Base-by-base conservation (phyloP, 1,140 invertebrate genomes). In the Saccostrea glomerata region DNA sequence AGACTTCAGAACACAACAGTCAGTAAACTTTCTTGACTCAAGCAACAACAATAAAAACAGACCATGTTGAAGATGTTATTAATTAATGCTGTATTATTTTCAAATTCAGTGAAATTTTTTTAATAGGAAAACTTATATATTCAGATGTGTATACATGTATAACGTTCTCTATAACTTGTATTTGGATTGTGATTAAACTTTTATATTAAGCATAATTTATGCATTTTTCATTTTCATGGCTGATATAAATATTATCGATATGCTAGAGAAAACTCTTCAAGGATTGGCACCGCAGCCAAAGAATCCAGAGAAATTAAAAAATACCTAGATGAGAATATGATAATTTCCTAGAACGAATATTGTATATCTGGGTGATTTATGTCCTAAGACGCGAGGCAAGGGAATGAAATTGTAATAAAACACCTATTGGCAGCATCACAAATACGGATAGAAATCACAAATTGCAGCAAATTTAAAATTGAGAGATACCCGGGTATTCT, bases 121-220 rank as follows among this genome's bases (percentile, higher is more conserved):
- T 47, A 47, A 47, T 6, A 7, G 2, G 0, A 47, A 6, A 47
- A 47, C 47, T 9, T 47, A 47, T 36, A 36, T 47, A 20, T 60
- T 17, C 58, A 60, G 13, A 60, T 60, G 13, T 60, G 12, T 60
- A 60, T 60, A n/a, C n/a, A n/a, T n/a, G n/a, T n/a, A 4, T 60
- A 17, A 60, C 7, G 58, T 63, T 20, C 58, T 63, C 58, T 20
- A 0, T 63, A n/a, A 20, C 0, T n/a, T 63, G 58, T 63, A 63
- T 63, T 63, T 63, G 58, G 58, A 63, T 63, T 63, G n/a, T 63
- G n/a, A 63, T 63, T 63, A 63, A 63, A 63, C 3, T 60, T 60
- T 60, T 63, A 63, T 63, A 63, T 63, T 63, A 20, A 20, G 17
- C n/a, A 63, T 2, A 13, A 13, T 60, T 58, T 17, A 60, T 60